These are phyloP conservation scores for Lophotis ruficrista DNA, from an alignment of 2,113 vertebrate genomes.

Conservation along the genomic window DNA sequence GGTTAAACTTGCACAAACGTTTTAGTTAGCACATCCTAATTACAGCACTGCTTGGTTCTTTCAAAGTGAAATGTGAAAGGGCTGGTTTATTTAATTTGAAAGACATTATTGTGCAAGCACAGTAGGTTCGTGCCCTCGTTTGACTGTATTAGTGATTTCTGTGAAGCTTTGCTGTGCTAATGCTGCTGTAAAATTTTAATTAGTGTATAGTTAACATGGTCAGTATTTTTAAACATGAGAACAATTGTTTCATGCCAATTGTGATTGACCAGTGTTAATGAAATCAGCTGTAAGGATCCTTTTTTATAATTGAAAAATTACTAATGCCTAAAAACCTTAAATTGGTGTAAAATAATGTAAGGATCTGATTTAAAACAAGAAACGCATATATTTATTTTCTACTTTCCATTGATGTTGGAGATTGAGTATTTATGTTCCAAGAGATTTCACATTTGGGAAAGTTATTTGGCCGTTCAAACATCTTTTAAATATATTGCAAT, in stretches of 20 bases:
- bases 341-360: not conserved
- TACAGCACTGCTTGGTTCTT: not conserved
- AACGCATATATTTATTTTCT: not conserved
- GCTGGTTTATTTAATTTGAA: slow-evolving; percentile 29
- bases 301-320: not conserved
- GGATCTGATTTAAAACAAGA: not conserved
- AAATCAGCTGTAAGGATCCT: not conserved
- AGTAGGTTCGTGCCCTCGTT: not conserved
- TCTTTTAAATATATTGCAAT: not conserved
- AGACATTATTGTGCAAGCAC: not conserved
- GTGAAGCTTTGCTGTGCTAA: not conserved
- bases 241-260: not conserved
- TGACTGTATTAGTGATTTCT: slow-evolving; percentile 17
- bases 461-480: not conserved
- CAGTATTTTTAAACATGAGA: not conserved
- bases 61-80: not conserved
- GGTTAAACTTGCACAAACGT: slow-evolving; percentile 2
- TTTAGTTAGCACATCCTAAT: not conserved
- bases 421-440: not conserved
- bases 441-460: not conserved
- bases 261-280: not conserved
- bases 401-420: not conserved
- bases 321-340: not conserved
- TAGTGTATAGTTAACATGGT: not conserved
- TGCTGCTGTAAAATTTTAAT: slow-evolving; percentile 1